These are phyloP conservation scores for Drosophila grimshawi DNA, from an alignment of 1,140 invertebrate species.

Conservation along the genomic window DNA sequence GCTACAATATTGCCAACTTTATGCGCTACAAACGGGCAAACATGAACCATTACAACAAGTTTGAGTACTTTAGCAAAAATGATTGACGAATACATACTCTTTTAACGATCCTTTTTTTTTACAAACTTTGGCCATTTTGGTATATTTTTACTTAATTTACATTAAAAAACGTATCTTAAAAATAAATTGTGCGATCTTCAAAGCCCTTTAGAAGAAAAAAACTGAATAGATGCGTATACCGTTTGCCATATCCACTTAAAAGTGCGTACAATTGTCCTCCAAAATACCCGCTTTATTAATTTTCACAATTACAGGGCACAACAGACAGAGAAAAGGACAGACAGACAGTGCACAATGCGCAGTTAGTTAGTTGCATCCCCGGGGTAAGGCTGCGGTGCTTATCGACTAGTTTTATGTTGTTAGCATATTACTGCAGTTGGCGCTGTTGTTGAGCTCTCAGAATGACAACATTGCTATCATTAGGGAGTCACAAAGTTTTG, in stretches of 20 bases:
- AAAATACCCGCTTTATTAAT: neutral
- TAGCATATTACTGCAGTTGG: slow-evolving; percentile 18
- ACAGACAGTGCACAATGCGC: neutral
- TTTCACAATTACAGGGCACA: slow-evolving; percentile 3
- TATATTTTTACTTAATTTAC: too few species aligned
- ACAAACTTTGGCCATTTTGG: too few species aligned
- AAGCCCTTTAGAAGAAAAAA: too few species aligned
- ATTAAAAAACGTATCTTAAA: too few species aligned
- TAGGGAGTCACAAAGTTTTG: slow-evolving; percentile 19
- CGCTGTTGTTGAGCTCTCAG: slow-evolving; percentile 16
- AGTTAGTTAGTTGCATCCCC: slow-evolving; percentile 16
- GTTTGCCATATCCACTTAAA: too few species aligned
- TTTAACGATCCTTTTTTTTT: too few species aligned
- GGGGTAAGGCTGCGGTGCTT: neutral
- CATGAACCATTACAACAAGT: neutral
- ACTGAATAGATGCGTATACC: too few species aligned
- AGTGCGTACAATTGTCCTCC: neutral
- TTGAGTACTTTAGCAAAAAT: neutral
- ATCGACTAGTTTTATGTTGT: slow-evolving; percentile 28
- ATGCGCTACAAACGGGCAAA: slow-evolving; percentile 1
- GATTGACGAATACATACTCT: neutral
- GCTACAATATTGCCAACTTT: slow-evolving; percentile 21
- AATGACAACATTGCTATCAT: slow-evolving; percentile 7
- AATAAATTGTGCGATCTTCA: too few species aligned
- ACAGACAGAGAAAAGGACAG: neutral